Conservation (phyloP, 2,113 vertebrate genomes). For the Tragelaphus imberbis region DNA sequence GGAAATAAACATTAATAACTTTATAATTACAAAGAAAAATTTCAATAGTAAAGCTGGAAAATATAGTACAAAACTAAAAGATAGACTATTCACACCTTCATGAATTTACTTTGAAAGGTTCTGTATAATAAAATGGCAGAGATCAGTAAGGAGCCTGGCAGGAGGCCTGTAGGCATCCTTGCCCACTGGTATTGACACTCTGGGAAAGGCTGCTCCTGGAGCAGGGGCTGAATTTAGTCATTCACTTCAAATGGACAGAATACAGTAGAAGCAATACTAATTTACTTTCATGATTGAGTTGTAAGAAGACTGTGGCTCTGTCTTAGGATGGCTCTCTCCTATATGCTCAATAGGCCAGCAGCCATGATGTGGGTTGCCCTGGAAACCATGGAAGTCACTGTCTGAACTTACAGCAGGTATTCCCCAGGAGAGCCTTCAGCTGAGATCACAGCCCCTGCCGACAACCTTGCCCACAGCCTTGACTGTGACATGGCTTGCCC, state of each 20-base stretch:
- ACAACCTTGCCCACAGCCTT: neutral
- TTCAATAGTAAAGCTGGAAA: neutral
- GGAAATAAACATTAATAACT: neutral
- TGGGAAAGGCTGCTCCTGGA: neutral
- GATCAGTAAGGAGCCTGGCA: neutral
- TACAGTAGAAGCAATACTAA: neutral
- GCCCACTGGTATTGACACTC: accelerated
- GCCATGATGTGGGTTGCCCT: accelerated
- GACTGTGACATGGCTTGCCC: neutral
- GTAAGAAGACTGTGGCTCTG: neutral
- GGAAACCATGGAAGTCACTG: accelerated
- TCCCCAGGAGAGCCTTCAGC: neutral
- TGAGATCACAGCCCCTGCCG: neutral
- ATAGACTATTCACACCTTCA: neutral
- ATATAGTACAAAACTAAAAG: neutral
- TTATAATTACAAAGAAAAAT: neutral
- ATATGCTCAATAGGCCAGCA: accelerated
- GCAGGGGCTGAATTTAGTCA: neutral
- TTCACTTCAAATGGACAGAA: neutral
- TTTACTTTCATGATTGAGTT: neutral
- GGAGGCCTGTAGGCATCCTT: accelerated
- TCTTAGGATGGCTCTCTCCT: neutral
- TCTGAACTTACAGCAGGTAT: neutral
- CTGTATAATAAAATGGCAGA: neutral
- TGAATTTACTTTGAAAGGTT: neutral